Evolutionary conservation across 2,797 vertebrate genomes (phyloP).

Genomic region (Delichon dasypus): DNA sequence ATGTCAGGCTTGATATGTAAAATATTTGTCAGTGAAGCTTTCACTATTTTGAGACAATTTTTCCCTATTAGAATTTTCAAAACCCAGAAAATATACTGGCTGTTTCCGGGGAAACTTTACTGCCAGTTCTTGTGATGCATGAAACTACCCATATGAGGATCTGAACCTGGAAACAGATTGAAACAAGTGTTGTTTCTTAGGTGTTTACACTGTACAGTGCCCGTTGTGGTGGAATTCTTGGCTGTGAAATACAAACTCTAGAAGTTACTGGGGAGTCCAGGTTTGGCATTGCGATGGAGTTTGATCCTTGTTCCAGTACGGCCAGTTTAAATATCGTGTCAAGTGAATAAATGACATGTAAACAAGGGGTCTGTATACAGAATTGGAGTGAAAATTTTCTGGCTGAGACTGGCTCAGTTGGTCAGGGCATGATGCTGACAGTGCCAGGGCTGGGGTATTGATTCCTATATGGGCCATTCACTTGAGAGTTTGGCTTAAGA

Average conservation of each 20-base stretch:
- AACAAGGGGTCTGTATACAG: not conserved
- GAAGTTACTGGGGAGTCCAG: not conserved
- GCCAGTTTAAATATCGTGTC: not conserved
- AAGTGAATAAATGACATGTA: not conserved
- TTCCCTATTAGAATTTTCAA: not conserved
- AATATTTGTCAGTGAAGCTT: not conserved
- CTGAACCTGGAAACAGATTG: not conserved
- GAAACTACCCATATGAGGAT: not conserved
- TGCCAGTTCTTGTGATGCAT: not conserved
- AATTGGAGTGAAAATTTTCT: not conserved
- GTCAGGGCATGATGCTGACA: not conserved
- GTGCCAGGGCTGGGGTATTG: not conserved
- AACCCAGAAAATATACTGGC: rapidly evolving
- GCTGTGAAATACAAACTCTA: not conserved
- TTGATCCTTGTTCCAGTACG: not conserved
- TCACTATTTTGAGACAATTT: not conserved
- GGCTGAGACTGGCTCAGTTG: not conserved
- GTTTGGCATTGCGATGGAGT: not conserved
- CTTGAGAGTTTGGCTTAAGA: not conserved
- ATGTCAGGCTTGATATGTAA: not conserved
- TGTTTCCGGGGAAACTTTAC: not conserved
- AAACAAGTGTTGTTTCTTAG: not conserved
- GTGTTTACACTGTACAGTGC: not conserved
- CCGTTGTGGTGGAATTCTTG: not conserved
- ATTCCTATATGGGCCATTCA: not conserved